Base-by-base conservation (phyloP, 2,888 invertebrate genomes). In the Papilio protenor region DNA sequence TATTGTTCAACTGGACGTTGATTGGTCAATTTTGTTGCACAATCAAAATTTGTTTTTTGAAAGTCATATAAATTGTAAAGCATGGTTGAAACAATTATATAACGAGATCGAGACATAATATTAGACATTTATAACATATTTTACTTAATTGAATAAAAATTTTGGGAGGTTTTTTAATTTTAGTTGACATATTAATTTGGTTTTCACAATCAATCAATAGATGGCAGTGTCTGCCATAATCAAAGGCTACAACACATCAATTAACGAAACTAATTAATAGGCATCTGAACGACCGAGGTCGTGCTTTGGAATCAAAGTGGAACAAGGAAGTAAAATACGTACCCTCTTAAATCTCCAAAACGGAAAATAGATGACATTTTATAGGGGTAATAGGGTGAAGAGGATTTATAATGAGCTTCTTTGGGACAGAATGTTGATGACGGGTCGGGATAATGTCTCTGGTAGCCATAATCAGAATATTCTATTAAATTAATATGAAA, bases 401-500 rank as follows among this genome's bases (percentile, higher is more conserved):
- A 69, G 66, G 66, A 69, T 69, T 69, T 69, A 69, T 69, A 69
- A 69, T 69, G 66, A 69, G 45, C 66, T 69, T 69, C 66, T 69
- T 45, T 69, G 66, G 66, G 66, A 69, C 66, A 45, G 45, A 45
- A 69, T 69, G 66, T 69, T 69, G 66, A 69, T 69, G 66, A 69
- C 66, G 66, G 66, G 66, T 69, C 66, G 66, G 40, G 66, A 45
- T 69, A 69, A 69, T 69, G 66, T 45, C 18, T 69, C 66, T 69
- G 21, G 33, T n/a, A 3, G 33, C 61, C 61, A 40, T 64, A 69
- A 69, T 45, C 66, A 45, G 40, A 69, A 69, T 69, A n/a, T 69
- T 69, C 66, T 69, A 69, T 69, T 69, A 69, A 69, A 66, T 66
- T 66, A 66, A 69, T 69, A 69, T 45, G 66, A 45, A 45, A 45